Evolutionary conservation across 2,113 vertebrate species (phyloP), one percentile per base, ranked within the genome.

Genomic region (Osmerus mordax): DNA sequence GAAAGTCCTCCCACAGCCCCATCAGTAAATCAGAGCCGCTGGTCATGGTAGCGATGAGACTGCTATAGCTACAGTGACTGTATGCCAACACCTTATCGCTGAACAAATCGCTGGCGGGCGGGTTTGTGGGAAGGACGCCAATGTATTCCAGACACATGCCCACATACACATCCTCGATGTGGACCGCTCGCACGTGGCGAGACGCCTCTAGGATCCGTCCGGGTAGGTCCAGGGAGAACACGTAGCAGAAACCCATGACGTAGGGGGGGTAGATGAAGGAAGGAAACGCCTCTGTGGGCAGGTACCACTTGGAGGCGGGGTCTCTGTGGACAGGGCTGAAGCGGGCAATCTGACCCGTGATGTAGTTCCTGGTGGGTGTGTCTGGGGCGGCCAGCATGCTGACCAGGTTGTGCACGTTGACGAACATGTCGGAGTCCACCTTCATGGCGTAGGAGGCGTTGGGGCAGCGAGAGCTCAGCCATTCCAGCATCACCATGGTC

Each of bases 401-500:
- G 0, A 8, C 12, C 41, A 82, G 63, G 63, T 65, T 65, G 63
- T 19, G 63, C 18, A 65, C 63, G 32, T 65, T 65, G 32, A 84
- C 79, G 75, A 91, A 92, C 73, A 84, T 59, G 29, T 89, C 86
- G 2, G 6, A 0, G 65, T 89, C 90, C 1, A 81, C 79, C 59
- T 87, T 81, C 65, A 90, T 1, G 65, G 81, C 79, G 71, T 88
- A 91, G 3, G 0, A 23, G 68, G 82, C 83, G 13, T 36, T 3
- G 47, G 87, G 82, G 36, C 90, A 91, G 69, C 76, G 65, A 0
- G 54, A 56, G 56, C n/a, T 69, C 9, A 89, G 76, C 90, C 90
- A 90, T 82, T 56, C 63, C 8, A 91, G 0, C 0, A 87, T 88
- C 90, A 89, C 87, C 8, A 91, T 3, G 0, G 84, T 90, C 70